These are phyloP conservation scores for Pterostichus niger DNA, from an alignment of 2,888 invertebrate genomes.

Conservation along the genomic window DNA sequence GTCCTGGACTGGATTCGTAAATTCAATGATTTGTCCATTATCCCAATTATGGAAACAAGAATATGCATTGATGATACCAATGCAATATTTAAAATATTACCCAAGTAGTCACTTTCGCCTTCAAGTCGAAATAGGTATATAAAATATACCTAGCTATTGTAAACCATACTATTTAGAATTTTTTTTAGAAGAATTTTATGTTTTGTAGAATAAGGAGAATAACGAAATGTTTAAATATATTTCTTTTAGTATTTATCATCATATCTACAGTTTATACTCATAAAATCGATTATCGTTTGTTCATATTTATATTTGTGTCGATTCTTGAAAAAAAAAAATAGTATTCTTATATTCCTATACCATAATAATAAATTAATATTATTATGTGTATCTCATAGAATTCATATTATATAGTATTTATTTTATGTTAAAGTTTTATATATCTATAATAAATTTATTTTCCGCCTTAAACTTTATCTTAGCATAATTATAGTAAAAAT, in stretches of 20 bases:
- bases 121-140: constrained; percentile 31
- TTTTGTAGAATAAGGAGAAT: not conserved
- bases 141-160: not conserved
- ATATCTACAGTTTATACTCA: not conserved
- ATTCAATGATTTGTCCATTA: constrained; percentile 38
- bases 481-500: too few relatives aligned
- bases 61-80: constrained; percentile 7
- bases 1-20: constrained; percentile 40
- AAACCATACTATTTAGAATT: not conserved
- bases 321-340: too few relatives aligned
- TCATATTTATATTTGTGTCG: too few relatives aligned
- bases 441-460: too few relatives aligned
- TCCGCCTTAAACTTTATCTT: too few relatives aligned
- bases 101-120: constrained; percentile 36
- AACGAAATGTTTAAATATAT: not conserved
- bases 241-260: not conserved
- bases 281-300: too few relatives aligned
- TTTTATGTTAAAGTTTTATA: too few relatives aligned
- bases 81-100: not conserved
- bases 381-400: too few relatives aligned
- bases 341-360: too few relatives aligned
- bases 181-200: not conserved
- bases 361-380: too few relatives aligned
- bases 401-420: too few relatives aligned
- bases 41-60: constrained; percentile 50